These are phyloP conservation scores for Eupeodes latifasciatus DNA, from an alignment of 2,888 invertebrate genomes.

Conservation along the genomic window DNA sequence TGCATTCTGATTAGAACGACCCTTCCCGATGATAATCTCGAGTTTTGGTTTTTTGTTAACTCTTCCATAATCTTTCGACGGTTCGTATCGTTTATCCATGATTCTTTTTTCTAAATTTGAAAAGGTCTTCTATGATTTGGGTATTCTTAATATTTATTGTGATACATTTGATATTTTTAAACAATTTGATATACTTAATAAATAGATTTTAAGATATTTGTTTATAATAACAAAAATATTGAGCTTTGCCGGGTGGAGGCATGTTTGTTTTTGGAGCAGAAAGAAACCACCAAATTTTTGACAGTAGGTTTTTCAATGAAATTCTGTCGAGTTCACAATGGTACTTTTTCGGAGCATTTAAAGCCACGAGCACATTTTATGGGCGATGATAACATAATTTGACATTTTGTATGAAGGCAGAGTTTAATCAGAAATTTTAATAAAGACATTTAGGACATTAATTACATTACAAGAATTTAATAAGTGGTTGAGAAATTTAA, in stretches of 20 bases:
- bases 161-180: background rate
- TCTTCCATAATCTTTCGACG: constrained; percentile 79
- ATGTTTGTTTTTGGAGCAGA: too few species aligned
- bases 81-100: constrained; percentile 81
- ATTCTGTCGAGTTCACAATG: too few species aligned
- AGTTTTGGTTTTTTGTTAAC: constrained; percentile 81
- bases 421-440: too few species aligned
- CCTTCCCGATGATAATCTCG: constrained; percentile 79
- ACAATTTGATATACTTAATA: background rate
- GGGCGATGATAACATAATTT: too few species aligned
- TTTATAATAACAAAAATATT: background rate
- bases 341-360: too few species aligned
- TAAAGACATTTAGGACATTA: too few species aligned
- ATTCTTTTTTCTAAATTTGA: background rate
- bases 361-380: too few species aligned
- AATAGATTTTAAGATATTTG: background rate
- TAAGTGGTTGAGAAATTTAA: too few species aligned
- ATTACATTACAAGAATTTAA: too few species aligned
- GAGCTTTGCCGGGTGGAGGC: background rate
- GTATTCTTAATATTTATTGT: background rate
- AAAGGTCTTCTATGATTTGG: background rate
- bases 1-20: constrained; percentile 52
- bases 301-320: too few species aligned
- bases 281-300: too few species aligned
- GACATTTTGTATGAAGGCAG: too few species aligned